Percentiles rank a stretch among this genome's conserved stretches.
Evolutionary conservation across 2,113 vertebrate genomes (phyloP).

Genomic region (Gila orcuttii): DNA sequence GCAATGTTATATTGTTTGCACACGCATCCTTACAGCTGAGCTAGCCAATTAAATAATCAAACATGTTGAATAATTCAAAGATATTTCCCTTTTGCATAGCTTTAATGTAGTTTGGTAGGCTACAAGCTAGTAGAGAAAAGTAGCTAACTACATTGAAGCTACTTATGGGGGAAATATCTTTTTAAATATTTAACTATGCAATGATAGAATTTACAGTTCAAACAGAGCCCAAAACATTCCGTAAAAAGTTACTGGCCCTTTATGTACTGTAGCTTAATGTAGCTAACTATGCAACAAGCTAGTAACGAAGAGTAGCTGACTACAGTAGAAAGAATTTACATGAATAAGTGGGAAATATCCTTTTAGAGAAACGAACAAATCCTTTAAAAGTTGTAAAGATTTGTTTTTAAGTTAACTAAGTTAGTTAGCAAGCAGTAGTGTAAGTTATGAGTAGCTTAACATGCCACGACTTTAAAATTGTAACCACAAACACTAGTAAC

Average conservation of each 20-base stretch:
- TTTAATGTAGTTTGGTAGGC: neutral
- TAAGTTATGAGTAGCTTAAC: neutral
- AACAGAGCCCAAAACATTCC: neutral
- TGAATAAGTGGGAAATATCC: neutral
- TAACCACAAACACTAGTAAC: too few relatives aligned
- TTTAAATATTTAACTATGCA: neutral
- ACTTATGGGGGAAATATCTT: neutral
- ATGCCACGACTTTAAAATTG: neutral
- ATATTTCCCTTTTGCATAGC: neutral
- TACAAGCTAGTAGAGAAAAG: neutral
- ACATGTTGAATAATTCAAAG: neutral
- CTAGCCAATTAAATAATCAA: neutral
- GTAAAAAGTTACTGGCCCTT: neutral
- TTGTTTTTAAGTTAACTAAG: neutral
- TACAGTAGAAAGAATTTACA: neutral
- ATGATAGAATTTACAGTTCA: neutral
- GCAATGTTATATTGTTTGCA: neutral
- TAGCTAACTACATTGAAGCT: neutral
- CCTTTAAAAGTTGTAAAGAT: too few relatives aligned
- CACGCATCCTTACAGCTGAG: neutral
- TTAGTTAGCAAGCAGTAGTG: neutral
- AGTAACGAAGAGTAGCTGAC: neutral
- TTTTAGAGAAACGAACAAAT: neutral
- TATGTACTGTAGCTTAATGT: neutral
- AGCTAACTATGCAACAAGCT: neutral